phyloP scores from a whole-genome alignment of 2,888 invertebrate species.

The Drosophila affinis region DNA sequence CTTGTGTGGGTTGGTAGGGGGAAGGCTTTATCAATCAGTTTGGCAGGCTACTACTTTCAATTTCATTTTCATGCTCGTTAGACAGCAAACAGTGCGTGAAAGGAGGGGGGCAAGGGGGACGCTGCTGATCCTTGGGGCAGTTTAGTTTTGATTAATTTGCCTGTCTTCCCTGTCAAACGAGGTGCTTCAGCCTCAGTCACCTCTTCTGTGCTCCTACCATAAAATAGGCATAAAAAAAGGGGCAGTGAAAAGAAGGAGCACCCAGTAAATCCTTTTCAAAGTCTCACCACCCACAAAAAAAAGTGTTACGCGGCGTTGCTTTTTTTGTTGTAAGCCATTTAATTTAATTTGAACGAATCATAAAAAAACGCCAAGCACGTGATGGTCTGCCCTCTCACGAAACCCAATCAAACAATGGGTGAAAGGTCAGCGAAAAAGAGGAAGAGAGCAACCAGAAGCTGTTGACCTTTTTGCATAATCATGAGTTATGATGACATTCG shows the following conservation, averaged over 20 bases:
- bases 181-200: constrained; percentile 37
- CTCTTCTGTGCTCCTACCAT: constrained; percentile 19
- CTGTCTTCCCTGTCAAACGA: constrained; percentile 62
- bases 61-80: constrained; percentile 76
- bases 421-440: constrained; percentile 29
- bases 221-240: constrained; percentile 45
- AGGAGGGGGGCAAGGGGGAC: constrained; percentile 9
- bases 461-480: constrained; percentile 77
- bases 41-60: constrained; percentile 60
- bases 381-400: constrained; percentile 11
- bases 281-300: constrained; percentile 17
- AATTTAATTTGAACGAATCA: constrained; percentile 72
- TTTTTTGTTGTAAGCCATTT: constrained; percentile 56
- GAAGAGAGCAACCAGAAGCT: constrained; percentile 44
- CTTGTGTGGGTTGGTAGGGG: neutral
- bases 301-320: constrained; percentile 36
- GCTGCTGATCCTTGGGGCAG: constrained; percentile 67
- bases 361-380: constrained; percentile 49
- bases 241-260: constrained; percentile 3
- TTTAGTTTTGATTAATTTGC: constrained; percentile 78
- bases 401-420: constrained; percentile 25
- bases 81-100: constrained; percentile 69
- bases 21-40: constrained; percentile 72
- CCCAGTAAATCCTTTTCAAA: constrained; percentile 34
- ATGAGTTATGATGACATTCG: constrained; percentile 72